A percentile compares a stretch with the other conserved stretches of the same genome.
Evolutionary conservation across 2,888 invertebrate genomes (phyloP).

Genomic region (Campoletis raptor): DNA sequence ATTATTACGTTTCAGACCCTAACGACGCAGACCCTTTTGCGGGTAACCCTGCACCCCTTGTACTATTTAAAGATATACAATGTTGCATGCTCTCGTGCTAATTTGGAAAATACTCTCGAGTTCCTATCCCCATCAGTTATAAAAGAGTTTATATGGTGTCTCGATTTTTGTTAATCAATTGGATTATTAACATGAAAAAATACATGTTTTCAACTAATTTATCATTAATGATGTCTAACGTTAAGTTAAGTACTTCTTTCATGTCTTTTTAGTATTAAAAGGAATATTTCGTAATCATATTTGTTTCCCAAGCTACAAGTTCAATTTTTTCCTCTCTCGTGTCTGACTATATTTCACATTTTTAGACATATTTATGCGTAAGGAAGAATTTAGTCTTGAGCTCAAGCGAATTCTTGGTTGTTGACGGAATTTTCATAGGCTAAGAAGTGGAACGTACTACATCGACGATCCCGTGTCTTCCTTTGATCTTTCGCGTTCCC

Average conservation of each 20-base stretch:
- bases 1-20: constrained; percentile 70
- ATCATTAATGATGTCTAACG: not conserved
- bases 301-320: not conserved
- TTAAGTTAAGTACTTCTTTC: not conserved
- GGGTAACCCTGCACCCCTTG: constrained; percentile 27
- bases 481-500: constrained; percentile 60
- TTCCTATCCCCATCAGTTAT: not conserved
- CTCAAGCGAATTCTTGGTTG: constrained; percentile 35
- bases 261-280: not conserved
- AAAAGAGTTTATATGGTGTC: not conserved
- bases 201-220: not conserved
- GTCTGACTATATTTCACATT: not conserved
- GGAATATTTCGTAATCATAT: not conserved
- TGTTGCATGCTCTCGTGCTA: constrained; percentile 48
- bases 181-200: not conserved
- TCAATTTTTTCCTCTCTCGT: not conserved
- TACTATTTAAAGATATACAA: constrained; percentile 42
- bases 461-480: constrained; percentile 53
- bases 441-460: constrained; percentile 11
- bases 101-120: constrained; percentile 64
- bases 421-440: constrained; percentile 9
- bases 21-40: constrained; percentile 56
- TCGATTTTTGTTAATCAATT: constrained; percentile 15
- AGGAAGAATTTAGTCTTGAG: constrained; percentile 20
- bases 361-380: not conserved